These are phyloP conservation scores for Cantharis lateralis DNA, from an alignment of 2,888 invertebrate species.

Conservation along the genomic window DNA sequence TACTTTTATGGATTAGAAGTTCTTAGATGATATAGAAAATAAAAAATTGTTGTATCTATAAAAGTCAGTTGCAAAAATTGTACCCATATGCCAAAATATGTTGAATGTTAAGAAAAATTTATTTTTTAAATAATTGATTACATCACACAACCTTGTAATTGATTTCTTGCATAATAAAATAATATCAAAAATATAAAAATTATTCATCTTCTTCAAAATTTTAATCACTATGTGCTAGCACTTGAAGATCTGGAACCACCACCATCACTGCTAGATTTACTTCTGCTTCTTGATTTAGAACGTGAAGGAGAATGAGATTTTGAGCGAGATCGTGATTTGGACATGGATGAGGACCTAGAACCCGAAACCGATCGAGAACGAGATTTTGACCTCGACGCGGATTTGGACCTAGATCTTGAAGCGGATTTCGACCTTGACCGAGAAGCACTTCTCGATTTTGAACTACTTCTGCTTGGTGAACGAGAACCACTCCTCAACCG, in stretches of 20 bases:
- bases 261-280: conserved; percentile 18
- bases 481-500: conserved; percentile 42
- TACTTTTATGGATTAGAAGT: neutral
- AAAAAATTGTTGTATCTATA: neutral
- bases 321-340: conserved; percentile 49
- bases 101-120: neutral
- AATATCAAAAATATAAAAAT: neutral
- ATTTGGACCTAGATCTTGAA: conserved; percentile 50
- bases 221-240: conserved; percentile 13
- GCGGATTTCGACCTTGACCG: conserved; percentile 40
- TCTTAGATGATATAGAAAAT: neutral
- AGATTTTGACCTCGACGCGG: conserved; percentile 52
- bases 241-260: neutral
- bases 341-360: conserved; percentile 42
- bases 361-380: conserved; percentile 48
- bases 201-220: neutral
- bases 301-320: conserved; percentile 52
- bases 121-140: neutral
- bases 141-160: neutral
- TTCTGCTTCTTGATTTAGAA: conserved; percentile 38
- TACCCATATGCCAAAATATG: neutral
- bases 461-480: no score
- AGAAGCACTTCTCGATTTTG: conserved; percentile 34
- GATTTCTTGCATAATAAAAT: neutral
- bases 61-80: neutral